A percentile compares a stretch with the other conserved stretches of the same genome.
Evolutionary conservation across 1,140 invertebrate genomes (phyloP).

Genomic region (Caenorhabditis latens): DNA sequence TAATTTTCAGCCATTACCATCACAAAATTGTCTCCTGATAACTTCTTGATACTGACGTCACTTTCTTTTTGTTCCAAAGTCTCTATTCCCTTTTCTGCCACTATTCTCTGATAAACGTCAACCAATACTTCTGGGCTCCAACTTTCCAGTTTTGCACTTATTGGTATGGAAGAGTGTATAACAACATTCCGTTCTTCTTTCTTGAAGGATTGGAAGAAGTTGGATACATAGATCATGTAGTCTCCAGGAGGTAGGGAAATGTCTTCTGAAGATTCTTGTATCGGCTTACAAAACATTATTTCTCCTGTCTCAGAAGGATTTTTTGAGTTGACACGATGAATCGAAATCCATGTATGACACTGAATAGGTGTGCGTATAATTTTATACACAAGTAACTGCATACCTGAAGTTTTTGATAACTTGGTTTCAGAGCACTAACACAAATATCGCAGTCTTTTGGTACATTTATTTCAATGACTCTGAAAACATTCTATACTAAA

Average conservation of each 20-base stretch:
- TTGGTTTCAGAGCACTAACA: neutral
- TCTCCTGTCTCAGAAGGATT: neutral
- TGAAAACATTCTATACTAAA: neutral
- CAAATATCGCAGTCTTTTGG: neutral
- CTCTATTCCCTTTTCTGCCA: neutral
- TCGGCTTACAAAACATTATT: neutral
- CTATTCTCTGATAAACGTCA: neutral
- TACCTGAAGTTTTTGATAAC: neutral
- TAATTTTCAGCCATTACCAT: neutral
- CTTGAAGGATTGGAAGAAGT: neutral
- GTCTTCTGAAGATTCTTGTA: neutral
- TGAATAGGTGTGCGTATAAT: neutral
- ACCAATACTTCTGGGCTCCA: neutral
- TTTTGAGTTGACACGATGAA: neutral
- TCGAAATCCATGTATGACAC: neutral
- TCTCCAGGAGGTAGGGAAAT: neutral
- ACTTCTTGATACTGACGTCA: neutral
- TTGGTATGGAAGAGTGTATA: neutral
- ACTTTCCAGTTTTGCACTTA: neutral
- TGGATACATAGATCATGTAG: neutral
- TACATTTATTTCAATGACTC: neutral
- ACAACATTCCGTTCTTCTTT: neutral
- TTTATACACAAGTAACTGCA: neutral
- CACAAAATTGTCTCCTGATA: neutral
- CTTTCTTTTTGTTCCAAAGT: neutral